These are phyloP conservation scores for Carpatolechia fugitivella DNA, from an alignment of 2,888 invertebrate genomes.

Conservation along the genomic window DNA sequence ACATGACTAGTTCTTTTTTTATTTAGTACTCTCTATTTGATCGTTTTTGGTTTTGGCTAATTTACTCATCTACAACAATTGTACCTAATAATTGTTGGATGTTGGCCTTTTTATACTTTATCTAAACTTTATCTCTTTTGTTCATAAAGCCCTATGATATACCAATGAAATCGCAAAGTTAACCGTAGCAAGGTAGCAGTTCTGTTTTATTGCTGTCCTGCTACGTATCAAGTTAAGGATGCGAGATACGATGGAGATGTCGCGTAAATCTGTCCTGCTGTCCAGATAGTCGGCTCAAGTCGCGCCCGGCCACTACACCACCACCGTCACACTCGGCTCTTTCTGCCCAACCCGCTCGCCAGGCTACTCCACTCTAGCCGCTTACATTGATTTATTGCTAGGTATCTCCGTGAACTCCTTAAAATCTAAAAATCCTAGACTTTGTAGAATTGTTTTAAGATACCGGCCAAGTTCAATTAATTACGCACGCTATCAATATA, in stretches of 20 bases:
- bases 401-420: neutral
- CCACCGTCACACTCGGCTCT: conserved; percentile 34
- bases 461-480: neutral
- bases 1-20: too few relatives aligned
- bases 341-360: conserved; percentile 30
- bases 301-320: conserved; percentile 23
- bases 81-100: too few relatives aligned
- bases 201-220: neutral
- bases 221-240: conserved; percentile 24
- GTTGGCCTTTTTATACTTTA: too few relatives aligned
- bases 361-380: conserved; percentile 21
- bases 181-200: neutral
- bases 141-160: too few relatives aligned
- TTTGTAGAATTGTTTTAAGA: neutral
- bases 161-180: neutral
- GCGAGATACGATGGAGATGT: conserved; percentile 42
- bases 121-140: too few relatives aligned
- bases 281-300: conserved; percentile 20
- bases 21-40: too few relatives aligned
- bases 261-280: conserved; percentile 58
- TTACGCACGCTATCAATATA: too few relatives aligned
- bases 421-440: neutral
- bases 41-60: too few relatives aligned
- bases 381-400: conserved; percentile 43
- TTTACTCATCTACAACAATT: too few relatives aligned